Percentiles rank a stretch among this genome's conserved stretches.
Conservation (phyloP, 2,113 vertebrate genomes). For the Petrocephalus zakoni region DNA sequence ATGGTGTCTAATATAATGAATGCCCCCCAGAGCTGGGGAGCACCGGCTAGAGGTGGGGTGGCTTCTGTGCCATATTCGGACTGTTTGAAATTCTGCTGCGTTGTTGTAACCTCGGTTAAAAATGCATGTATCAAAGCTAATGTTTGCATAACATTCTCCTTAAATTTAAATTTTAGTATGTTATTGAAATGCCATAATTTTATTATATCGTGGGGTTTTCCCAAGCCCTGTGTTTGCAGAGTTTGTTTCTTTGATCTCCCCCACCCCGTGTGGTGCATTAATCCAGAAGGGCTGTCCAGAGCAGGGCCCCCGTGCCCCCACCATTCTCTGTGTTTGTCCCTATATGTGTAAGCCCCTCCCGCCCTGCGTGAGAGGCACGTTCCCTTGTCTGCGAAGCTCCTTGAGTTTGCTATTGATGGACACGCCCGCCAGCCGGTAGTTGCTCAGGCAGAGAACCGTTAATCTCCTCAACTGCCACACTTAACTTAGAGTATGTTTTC, state of each 20-base stretch:
- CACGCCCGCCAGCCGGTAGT: not conserved
- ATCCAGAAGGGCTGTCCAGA: not conserved
- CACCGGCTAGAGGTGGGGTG: not conserved
- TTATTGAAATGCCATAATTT: not conserved
- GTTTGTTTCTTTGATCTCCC: not conserved
- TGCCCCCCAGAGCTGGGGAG: not conserved
- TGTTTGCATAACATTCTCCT: not conserved
- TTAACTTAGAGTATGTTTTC: constrained; percentile 29
- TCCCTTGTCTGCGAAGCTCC: not conserved
- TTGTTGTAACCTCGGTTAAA: not conserved
- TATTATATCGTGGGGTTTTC: not conserved
- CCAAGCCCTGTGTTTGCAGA: not conserved
- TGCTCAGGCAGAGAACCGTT: constrained; percentile 17
- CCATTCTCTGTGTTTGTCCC: not conserved
- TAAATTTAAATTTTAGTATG: not conserved
- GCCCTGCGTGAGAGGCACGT: not conserved
- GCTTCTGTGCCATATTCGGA: not conserved
- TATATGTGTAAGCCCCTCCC: not conserved
- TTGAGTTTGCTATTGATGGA: constrained; percentile 19
- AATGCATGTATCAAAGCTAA: not conserved
- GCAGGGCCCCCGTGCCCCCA: not conserved
- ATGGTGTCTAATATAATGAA: not conserved
- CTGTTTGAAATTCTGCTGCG: not conserved
- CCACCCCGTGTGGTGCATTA: no score
- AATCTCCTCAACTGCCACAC: constrained; percentile 23